phyloP scores from a whole-genome alignment of 2,113 vertebrate genomes.

The Paradisaea rubra region DNA sequence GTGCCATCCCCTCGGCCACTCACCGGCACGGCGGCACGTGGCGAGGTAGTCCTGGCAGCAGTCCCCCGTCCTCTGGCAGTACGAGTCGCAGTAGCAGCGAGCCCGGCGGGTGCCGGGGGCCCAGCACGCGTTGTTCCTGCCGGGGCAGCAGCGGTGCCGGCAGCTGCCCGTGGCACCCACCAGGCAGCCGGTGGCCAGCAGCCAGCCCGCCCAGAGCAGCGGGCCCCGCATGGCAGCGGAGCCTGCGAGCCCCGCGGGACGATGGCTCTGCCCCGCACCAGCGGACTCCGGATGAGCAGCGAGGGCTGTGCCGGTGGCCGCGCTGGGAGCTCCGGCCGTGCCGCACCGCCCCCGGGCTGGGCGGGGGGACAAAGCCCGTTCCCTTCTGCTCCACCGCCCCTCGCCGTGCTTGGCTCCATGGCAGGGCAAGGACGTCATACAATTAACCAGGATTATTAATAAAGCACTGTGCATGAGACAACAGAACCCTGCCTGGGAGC shows the following conservation, averaged over 20 bases:
- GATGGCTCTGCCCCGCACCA: background rate
- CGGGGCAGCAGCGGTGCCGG: slow-evolving; percentile 76
- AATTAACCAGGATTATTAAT: background rate
- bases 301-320: background rate
- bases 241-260: background rate
- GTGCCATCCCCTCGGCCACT: background rate
- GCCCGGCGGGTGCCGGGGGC: slow-evolving; percentile 50
- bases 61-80: slow-evolving; percentile 81
- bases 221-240: background rate
- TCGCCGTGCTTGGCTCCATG: rapidly evolving
- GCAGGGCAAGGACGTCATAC: background rate
- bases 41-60: slow-evolving; percentile 80
- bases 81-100: slow-evolving; percentile 83
- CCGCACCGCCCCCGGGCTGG: slow-evolving; percentile 24
- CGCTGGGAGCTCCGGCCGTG: background rate
- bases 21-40: slow-evolving; percentile 78
- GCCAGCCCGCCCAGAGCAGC: slow-evolving; percentile 24
- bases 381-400: slow-evolving; percentile 21
- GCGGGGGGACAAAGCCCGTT: background rate
- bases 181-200: background rate
- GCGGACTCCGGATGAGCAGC: rapidly evolving
- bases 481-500: background rate
- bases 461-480: background rate
- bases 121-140: slow-evolving; percentile 80
- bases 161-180: slow-evolving; percentile 25